Base-by-base conservation (phyloP, 2,797 vertebrate species). In the Lepilemur septentrionalis region DNA sequence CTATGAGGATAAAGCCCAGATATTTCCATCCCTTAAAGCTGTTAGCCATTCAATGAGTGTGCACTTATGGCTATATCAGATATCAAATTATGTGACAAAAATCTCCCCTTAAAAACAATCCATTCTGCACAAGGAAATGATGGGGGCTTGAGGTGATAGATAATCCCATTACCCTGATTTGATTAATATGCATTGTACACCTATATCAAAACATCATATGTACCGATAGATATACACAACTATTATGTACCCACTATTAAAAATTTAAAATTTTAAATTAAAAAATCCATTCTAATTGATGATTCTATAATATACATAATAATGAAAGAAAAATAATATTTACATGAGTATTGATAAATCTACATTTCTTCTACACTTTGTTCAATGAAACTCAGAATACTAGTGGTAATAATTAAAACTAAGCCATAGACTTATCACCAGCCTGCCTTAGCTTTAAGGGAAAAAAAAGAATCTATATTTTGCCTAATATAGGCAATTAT, bases 261-360 rank as follows among this genome's bases (percentile, higher is more conserved):
- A 65, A 65, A n/a, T n/a, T 65, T 18, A 0, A 18, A 65, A 65
- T 65, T 17, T n/a, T n/a, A 65, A 65, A 65, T n/a, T 35, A 18
- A 20, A 17, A 65, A 80, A 89, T 61, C 18, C 15, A 57, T 78
- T 93, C 32, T 95, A 96, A 83, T 13, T 70, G 38, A 61, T 81
- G 13, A 76, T 94, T 48, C 13, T 70, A 30, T 78, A 57, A 75
- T 80, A 59, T 46, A 52, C 14, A n/a, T 89, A 94, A 88, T 75
- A 73, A 93, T 32, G 46, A 23, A 50, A 86, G 70, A 86, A 92
- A 95, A 93, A 87, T 73, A 75, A 69, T 67, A 95, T 92, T 88
- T 12, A 50, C 13, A 70, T 70, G 38, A 92, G 35, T 12, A 88
- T 50, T 82, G 57, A 92, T 59, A 92, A 23, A 95, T 87, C 17